phyloP scores from a whole-genome alignment of 1,140 invertebrate genomes.

The Amyelois transitella region DNA sequence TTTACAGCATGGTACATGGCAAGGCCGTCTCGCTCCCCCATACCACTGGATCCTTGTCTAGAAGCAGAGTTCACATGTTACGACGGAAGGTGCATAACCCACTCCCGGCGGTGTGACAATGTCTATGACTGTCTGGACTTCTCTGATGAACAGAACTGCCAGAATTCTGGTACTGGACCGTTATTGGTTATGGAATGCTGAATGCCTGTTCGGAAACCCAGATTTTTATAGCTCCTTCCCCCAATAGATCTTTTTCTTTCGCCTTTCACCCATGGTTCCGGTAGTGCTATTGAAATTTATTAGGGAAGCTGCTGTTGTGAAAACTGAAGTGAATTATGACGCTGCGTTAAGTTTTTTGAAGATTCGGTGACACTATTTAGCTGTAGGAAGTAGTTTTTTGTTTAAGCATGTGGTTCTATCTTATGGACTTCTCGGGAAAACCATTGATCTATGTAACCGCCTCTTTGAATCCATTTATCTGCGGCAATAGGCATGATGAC shows the following conservation, averaged over 20 bases:
- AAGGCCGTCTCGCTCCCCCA: slow-evolving; percentile 42
- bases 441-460: too few relatives aligned
- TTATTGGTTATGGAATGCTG: slow-evolving; percentile 34
- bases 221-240: slow-evolving; percentile 3
- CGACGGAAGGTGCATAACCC: slow-evolving; percentile 79
- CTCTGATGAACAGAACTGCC: slow-evolving; percentile 93
- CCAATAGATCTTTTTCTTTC: background rate
- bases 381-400: too few relatives aligned
- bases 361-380: too few relatives aligned
- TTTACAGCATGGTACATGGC: slow-evolving; percentile 45
- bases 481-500: too few relatives aligned
- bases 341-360: too few relatives aligned
- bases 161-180: slow-evolving; percentile 67
- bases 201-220: slow-evolving; percentile 22
- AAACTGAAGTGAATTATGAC: too few relatives aligned
- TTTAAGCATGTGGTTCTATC: too few relatives aligned
- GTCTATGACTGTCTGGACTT: slow-evolving; percentile 92
- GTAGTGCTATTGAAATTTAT: too few relatives aligned
- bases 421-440: too few relatives aligned
- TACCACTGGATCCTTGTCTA: slow-evolving; percentile 51
- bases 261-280: too few relatives aligned
- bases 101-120: slow-evolving; percentile 87
- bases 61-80: slow-evolving; percentile 79
- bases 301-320: too few relatives aligned
- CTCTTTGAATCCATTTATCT: too few relatives aligned